Conservation (phyloP, 2,797 vertebrate genomes). For the Galaxias olidus region DNA sequence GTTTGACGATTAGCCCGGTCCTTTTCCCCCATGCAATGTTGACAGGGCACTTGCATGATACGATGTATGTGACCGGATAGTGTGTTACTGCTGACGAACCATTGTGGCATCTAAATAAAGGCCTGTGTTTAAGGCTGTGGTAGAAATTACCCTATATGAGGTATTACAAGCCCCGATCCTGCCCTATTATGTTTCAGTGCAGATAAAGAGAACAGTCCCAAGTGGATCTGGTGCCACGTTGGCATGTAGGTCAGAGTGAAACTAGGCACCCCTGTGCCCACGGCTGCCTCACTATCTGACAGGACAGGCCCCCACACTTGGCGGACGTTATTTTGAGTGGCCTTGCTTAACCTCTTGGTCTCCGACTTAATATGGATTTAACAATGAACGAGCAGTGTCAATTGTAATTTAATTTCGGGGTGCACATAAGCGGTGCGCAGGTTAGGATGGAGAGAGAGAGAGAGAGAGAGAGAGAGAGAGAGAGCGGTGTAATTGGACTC, state of each 20-base stretch:
- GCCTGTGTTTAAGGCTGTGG: conserved; percentile 72
- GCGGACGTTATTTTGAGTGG: conserved; percentile 33
- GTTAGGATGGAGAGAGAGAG: background rate
- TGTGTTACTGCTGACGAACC: conserved; percentile 79
- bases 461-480: no score
- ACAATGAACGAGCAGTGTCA: background rate
- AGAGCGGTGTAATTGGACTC: conserved; percentile 2
- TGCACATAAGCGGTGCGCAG: no score
- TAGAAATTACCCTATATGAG: no score
- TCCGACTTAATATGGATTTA: background rate
- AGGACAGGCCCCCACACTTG: conserved; percentile 11
- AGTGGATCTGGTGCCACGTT: conserved; percentile 71
- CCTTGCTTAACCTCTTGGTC: conserved; percentile 1
- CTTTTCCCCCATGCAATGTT: conserved; percentile 60
- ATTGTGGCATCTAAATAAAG: conserved; percentile 79
- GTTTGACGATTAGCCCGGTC: conserved; percentile 59
- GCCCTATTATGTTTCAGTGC: conserved; percentile 75
- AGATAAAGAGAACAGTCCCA: conserved; percentile 72
- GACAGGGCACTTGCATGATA: conserved; percentile 71
- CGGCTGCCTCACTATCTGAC: conserved; percentile 54
- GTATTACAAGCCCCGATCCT: no score
- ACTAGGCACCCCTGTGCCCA: conserved; percentile 63
- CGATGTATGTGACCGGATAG: conserved; percentile 71
- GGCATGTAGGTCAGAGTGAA: conserved; percentile 73
- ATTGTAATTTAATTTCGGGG: background rate